A percentile compares a stretch with the other conserved stretches of the same genome.
Conservation (phyloP, 2,113 vertebrate genomes). For the Labeo catla region DNA sequence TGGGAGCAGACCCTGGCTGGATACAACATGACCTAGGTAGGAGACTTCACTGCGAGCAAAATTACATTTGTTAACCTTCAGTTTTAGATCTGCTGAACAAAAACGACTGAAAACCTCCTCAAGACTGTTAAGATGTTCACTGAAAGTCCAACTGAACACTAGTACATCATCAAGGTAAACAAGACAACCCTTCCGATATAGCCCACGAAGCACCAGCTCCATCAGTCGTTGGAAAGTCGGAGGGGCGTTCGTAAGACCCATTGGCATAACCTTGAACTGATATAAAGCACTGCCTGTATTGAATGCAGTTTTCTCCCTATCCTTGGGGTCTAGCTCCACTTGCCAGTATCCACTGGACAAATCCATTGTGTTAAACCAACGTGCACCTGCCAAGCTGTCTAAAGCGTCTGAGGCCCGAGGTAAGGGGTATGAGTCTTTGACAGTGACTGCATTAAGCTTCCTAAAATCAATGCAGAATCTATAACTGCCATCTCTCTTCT, state of each 20-base stretch:
- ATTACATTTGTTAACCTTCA: slow-evolving; percentile 41
- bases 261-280: slow-evolving; percentile 52
- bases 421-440: slow-evolving; percentile 50
- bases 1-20: slow-evolving; percentile 21
- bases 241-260: slow-evolving; percentile 46
- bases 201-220: slow-evolving; percentile 51
- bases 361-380: slow-evolving; percentile 49
- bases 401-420: slow-evolving; percentile 27
- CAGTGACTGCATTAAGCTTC: slow-evolving; percentile 49
- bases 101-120: slow-evolving; percentile 23
- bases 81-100: slow-evolving; percentile 24
- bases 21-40: slow-evolving; percentile 37
- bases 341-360: slow-evolving; percentile 12
- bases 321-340: slow-evolving; percentile 27
- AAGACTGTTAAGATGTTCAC: neutral
- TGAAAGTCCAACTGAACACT: slow-evolving; percentile 17
- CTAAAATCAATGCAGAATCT: too few relatives aligned
- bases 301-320: slow-evolving; percentile 50
- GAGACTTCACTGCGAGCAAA: neutral
- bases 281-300: slow-evolving; percentile 39
- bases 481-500: too few relatives aligned
- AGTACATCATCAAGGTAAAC: slow-evolving; percentile 33
- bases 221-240: slow-evolving; percentile 50
- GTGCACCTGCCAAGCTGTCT: slow-evolving; percentile 48
- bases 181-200: slow-evolving; percentile 2